These are phyloP conservation scores for Bhutanitis thaidina DNA, from an alignment of 2,888 invertebrate genomes.

Conservation along the genomic window DNA sequence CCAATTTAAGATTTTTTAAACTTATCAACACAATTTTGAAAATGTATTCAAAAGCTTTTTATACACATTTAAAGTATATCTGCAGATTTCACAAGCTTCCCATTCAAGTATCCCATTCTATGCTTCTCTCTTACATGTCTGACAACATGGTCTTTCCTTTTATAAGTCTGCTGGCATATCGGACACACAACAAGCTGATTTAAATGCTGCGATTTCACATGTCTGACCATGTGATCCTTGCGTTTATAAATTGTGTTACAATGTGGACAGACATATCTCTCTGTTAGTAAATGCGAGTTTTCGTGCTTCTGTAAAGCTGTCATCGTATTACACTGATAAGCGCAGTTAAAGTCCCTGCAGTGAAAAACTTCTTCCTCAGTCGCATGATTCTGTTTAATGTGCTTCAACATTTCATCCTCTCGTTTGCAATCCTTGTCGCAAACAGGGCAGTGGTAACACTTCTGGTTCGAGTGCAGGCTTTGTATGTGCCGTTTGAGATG, in stretches of 20 bases:
- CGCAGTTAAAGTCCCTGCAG: conserved; percentile 45
- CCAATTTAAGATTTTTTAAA: not conserved
- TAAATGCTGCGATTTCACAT: conserved; percentile 47
- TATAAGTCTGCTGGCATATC: conserved; percentile 44
- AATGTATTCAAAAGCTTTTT: not conserved
- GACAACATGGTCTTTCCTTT: conserved; percentile 49
- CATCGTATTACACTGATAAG: conserved; percentile 31
- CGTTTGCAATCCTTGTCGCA: conserved; percentile 41
- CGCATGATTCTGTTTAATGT: conserved; percentile 41
- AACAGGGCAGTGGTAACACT: conserved; percentile 39
- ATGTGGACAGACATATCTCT: conserved; percentile 41
- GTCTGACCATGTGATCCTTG: conserved; percentile 53
- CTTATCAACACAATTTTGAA: not conserved
- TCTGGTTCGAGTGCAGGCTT: conserved; percentile 37
- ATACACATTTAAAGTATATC: conserved; percentile 26
- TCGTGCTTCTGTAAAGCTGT: conserved; percentile 40
- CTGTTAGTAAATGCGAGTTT: conserved; percentile 29
- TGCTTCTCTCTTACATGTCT: conserved; percentile 55
- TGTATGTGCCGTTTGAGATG: conserved; percentile 48
- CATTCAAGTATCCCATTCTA: conserved; percentile 40
- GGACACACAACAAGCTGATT: conserved; percentile 42
- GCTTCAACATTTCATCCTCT: conserved; percentile 39
- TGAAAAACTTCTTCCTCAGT: conserved; percentile 30
- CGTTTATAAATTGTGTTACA: conserved; percentile 48
- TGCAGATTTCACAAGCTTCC: conserved; percentile 35